Evolutionary conservation across 2,113 vertebrate genomes (phyloP).

Genomic region (Podarcis cretensis): DNA sequence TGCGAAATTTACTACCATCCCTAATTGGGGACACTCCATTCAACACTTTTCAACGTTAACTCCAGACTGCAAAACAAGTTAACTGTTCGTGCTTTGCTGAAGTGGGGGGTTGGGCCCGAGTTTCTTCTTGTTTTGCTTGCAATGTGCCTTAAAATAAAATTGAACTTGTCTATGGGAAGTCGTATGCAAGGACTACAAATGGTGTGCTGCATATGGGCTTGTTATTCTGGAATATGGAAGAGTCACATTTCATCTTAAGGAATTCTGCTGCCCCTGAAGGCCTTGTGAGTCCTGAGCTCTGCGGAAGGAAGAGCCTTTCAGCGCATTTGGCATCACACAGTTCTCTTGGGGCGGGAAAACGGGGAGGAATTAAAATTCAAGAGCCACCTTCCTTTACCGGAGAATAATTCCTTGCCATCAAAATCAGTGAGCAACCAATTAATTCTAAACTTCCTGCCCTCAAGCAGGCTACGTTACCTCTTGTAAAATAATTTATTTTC

Average conservation of each 20-base stretch:
- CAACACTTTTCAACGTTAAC: no score
- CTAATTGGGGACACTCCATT: no score
- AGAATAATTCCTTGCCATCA: not conserved
- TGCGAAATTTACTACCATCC: no score
- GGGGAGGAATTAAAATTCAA: not conserved
- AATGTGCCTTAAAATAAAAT: no score
- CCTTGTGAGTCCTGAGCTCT: not conserved
- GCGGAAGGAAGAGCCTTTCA: not conserved
- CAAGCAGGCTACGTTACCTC: not conserved
- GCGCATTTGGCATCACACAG: not conserved
- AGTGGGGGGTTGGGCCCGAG: no score
- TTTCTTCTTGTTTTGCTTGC: no score
- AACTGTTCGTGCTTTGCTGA: no score
- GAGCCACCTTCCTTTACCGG: not conserved
- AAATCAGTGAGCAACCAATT: constrained; percentile 17
- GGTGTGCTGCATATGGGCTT: not conserved
- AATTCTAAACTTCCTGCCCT: constrained; percentile 6
- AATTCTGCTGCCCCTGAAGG: not conserved
- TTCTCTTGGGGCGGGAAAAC: not conserved
- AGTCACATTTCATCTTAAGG: not conserved
- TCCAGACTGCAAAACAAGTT: no score
- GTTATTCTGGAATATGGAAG: not conserved
- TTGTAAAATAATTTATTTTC: not conserved
- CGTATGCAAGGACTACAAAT: no score
- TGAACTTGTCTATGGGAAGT: no score